phyloP scores from a whole-genome alignment of 2,888 invertebrate genomes.

The Trimorus sp. region DNA sequence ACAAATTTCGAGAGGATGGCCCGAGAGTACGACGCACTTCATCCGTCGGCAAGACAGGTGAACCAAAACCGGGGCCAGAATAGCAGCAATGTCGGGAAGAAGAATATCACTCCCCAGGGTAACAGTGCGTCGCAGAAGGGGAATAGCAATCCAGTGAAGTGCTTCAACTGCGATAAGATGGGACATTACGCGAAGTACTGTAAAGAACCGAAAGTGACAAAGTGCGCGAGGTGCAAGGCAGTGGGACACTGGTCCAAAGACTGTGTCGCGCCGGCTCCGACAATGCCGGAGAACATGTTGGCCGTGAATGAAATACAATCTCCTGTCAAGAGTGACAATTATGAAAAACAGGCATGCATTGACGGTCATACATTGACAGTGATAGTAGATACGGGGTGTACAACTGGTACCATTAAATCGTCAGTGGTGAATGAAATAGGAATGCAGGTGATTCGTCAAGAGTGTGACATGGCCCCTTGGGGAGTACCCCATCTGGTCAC shows the following conservation, averaged over 20 bases:
- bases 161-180: not conserved
- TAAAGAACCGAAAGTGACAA: not conserved
- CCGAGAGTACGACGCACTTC: not conserved
- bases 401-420: conserved; percentile 1
- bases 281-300: not conserved
- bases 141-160: not conserved
- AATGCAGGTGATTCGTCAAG: not conserved
- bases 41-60: not conserved
- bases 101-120: not conserved
- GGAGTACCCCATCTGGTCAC: not conserved
- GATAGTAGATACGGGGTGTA: conserved; percentile 12
- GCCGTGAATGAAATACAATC: not conserved
- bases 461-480: not conserved
- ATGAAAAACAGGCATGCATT: not conserved
- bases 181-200: not conserved
- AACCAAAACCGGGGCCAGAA: not conserved
- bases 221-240: not conserved
- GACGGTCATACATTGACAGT: not conserved
- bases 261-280: not conserved
- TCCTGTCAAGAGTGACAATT: not conserved
- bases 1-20: conserved; percentile 10
- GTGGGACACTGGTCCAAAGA: not conserved
- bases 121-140: not conserved
- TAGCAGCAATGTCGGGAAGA: not conserved
- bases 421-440: not conserved